A percentile compares a stretch with the other conserved stretches of the same genome.
Conservation (phyloP, 2,888 invertebrate species). For the Oxycera nigricornis region DNA sequence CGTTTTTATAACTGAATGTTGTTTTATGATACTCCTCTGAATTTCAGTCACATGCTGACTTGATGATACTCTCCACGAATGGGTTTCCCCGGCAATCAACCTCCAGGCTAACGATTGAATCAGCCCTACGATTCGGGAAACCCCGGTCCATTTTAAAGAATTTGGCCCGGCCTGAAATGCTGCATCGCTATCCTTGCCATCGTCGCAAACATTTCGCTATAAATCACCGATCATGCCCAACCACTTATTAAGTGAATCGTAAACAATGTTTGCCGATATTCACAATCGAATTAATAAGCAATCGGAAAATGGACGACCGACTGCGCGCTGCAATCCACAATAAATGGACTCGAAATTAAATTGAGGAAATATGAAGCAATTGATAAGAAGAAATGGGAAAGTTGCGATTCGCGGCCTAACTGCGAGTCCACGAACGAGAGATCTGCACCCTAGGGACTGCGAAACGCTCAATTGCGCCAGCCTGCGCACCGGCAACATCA, state of each 20-base stretch:
- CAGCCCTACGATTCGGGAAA: too few relatives aligned
- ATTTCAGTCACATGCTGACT: too few relatives aligned
- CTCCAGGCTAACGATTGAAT: too few relatives aligned
- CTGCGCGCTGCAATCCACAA: conserved; percentile 7
- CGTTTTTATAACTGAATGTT: too few relatives aligned
- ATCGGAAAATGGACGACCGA: conserved; percentile 23
- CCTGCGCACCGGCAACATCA: conserved; percentile 16
- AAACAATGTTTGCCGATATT: conserved; percentile 25
- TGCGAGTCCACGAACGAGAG: conserved; percentile 1
- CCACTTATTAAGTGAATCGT: conserved; percentile 34
- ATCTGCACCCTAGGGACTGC: conserved; percentile 30
- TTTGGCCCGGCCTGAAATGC: background rate
- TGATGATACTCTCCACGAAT: too few relatives aligned
- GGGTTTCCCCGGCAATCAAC: too few relatives aligned
- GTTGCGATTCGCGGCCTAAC: background rate
- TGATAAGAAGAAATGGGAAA: conserved; percentile 40
- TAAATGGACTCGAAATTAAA: conserved; percentile 32
- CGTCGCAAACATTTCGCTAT: conserved; percentile 14
- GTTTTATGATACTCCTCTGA: too few relatives aligned
- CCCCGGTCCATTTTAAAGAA: background rate
- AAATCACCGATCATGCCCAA: conserved; percentile 12
- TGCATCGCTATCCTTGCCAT: background rate
- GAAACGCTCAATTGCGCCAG: background rate
- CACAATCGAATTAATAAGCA: conserved; percentile 34
- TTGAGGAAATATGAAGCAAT: conserved; percentile 40